phyloP scores from a whole-genome alignment of 2,797 vertebrate genomes.

The Antennarius maculatus region DNA sequence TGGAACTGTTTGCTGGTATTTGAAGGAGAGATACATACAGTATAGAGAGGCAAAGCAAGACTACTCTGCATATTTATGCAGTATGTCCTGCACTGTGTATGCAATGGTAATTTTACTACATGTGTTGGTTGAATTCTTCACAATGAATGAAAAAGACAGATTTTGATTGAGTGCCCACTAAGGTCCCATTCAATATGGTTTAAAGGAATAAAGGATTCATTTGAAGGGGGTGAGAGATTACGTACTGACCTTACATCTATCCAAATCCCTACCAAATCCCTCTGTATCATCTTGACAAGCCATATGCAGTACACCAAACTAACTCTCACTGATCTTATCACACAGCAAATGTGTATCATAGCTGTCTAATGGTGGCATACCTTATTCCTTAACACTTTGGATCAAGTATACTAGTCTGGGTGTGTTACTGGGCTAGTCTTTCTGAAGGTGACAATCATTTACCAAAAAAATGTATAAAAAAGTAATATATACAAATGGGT shows the following conservation, averaged over 20 bases:
- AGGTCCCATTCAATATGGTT: constrained; percentile 82
- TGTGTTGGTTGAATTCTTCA: constrained; percentile 4
- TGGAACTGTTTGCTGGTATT: constrained; percentile 16
- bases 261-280: constrained; percentile 82
- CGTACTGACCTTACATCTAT: constrained; percentile 81
- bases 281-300: constrained; percentile 83
- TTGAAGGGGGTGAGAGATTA: constrained; percentile 82
- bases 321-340: constrained; percentile 68
- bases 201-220: constrained; percentile 83
- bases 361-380: constrained; percentile 62
- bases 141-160: too few species aligned
- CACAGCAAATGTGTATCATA: constrained; percentile 62
- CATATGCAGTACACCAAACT: constrained; percentile 57
- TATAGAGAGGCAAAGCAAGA: constrained; percentile 27
- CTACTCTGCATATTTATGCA: constrained; percentile 44
- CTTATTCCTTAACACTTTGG: constrained; percentile 55
- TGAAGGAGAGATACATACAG: constrained; percentile 9
- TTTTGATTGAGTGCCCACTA: constrained; percentile 3
- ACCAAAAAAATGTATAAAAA: constrained; percentile 24
- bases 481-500: constrained; percentile 28
- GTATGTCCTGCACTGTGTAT: constrained; percentile 30
- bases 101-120: constrained; percentile 44
- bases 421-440: constrained; percentile 10
- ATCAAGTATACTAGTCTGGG: constrained; percentile 37
- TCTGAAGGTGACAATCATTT: constrained; percentile 41